These are phyloP conservation scores for Mongoloraphidia duomilia DNA, from an alignment of 2,888 invertebrate genomes.

Conservation along the genomic window DNA sequence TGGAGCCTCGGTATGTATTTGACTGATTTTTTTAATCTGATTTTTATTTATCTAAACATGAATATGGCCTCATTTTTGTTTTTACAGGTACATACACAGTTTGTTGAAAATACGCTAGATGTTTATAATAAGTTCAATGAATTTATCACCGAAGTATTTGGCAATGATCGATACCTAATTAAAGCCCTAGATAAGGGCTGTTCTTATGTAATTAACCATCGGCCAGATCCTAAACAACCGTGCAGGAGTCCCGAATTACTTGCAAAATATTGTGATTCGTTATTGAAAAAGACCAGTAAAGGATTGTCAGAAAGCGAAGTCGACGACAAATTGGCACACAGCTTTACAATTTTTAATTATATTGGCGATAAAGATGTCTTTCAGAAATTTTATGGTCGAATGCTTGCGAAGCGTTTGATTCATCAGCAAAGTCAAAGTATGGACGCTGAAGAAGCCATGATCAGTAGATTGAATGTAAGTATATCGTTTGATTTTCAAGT, in stretches of 20 bases:
- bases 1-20: conserved; percentile 1
- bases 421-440: conserved; percentile 89
- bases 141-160: conserved; percentile 76
- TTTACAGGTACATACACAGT: conserved; percentile 56
- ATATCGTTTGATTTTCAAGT: conserved; percentile 1
- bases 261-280: conserved; percentile 77
- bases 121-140: conserved; percentile 82
- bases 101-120: conserved; percentile 81
- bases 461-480: conserved; percentile 71
- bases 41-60: too few relatives aligned
- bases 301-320: conserved; percentile 66
- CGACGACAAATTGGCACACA: conserved; percentile 69
- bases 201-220: conserved; percentile 78
- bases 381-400: conserved; percentile 91
- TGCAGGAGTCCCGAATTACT: conserved; percentile 81
- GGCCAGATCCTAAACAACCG: conserved; percentile 44
- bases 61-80: not conserved
- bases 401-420: conserved; percentile 85
- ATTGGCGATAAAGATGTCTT: conserved; percentile 99
- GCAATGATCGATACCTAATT: conserved; percentile 81
- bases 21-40: not conserved
- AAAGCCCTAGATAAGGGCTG: conserved; percentile 93
- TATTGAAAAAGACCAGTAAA: conserved; percentile 75
- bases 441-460: conserved; percentile 98
- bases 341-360: conserved; percentile 94